phyloP scores from a whole-genome alignment of 1,140 invertebrate genomes.

The Drosophila dunni region DNA sequence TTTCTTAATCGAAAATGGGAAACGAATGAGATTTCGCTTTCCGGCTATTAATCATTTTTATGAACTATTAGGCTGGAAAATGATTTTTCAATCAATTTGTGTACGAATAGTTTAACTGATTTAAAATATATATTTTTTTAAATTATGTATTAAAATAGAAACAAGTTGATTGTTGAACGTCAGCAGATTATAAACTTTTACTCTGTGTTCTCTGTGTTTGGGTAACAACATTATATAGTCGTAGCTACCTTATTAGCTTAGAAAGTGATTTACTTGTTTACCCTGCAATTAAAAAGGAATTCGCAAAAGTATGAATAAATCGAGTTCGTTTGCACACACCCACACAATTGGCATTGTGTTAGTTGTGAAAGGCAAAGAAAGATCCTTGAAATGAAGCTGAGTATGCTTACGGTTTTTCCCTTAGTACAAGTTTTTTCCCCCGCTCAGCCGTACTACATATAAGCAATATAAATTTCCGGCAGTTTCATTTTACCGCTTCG shows the following conservation, averaged over 20 bases:
- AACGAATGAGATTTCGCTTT: too few species aligned
- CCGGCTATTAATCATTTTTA: too few species aligned
- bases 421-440: conserved; percentile 16
- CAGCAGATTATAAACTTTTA: too few species aligned
- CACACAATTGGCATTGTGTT: conserved; percentile 52
- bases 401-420: conserved; percentile 31
- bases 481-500: conserved; percentile 67
- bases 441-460: conserved; percentile 27
- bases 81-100: too few species aligned
- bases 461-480: conserved; percentile 74
- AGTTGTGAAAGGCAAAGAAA: conserved; percentile 52
- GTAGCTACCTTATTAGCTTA: conserved; percentile 2
- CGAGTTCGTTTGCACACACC: conserved; percentile 10
- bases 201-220: too few species aligned
- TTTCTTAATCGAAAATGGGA: background rate
- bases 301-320: conserved; percentile 46
- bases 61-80: too few species aligned
- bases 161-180: too few species aligned
- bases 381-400: conserved; percentile 53
- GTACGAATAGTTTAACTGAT: too few species aligned
- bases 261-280: conserved; percentile 28
- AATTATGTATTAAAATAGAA: too few species aligned
- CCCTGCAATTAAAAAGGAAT: conserved; percentile 56
- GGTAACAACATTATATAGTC: background rate
- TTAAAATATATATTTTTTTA: too few species aligned